Evolutionary conservation across 2,113 vertebrate species (phyloP).

Genomic region (Urocolius indicus): DNA sequence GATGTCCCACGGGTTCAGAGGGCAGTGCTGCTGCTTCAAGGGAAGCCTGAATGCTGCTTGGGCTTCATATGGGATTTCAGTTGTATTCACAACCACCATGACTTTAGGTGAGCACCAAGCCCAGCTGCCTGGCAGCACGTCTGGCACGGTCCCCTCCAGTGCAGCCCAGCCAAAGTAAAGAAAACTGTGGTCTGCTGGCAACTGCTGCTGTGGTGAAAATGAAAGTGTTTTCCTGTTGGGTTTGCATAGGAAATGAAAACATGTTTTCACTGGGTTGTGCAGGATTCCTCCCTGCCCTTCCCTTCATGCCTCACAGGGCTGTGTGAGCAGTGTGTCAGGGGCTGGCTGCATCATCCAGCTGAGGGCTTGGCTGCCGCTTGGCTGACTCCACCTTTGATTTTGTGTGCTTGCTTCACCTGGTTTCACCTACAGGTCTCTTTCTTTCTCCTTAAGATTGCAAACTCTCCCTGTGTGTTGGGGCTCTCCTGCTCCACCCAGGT

Average conservation of each 20-base stretch:
- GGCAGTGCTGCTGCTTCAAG: neutral
- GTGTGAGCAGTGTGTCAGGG: too few relatives aligned
- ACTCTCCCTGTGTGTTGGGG: neutral
- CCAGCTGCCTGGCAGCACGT: neutral
- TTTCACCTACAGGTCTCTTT: neutral
- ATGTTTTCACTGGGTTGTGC: neutral
- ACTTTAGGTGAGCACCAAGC: neutral
- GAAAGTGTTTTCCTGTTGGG: neutral
- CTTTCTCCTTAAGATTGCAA: neutral
- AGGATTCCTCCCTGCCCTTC: neutral
- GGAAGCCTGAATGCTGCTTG: neutral
- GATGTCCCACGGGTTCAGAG: fast-evolving
- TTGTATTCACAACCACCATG: neutral
- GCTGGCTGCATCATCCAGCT: neutral
- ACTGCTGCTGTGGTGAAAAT: neutral
- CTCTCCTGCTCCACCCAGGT: neutral
- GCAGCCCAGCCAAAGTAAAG: neutral
- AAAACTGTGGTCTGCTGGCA: neutral
- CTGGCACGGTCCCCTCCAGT: neutral
- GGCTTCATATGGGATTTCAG: neutral
- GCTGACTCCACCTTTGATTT: neutral
- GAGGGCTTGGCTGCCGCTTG: neutral
- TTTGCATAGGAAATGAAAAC: neutral
- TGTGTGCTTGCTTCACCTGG: too few relatives aligned
- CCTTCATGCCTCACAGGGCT: fast-evolving